Percentiles rank a stretch among this genome's conserved stretches.
Evolutionary conservation across 2,113 vertebrate genomes (phyloP).

Genomic region (Mus pahari): DNA sequence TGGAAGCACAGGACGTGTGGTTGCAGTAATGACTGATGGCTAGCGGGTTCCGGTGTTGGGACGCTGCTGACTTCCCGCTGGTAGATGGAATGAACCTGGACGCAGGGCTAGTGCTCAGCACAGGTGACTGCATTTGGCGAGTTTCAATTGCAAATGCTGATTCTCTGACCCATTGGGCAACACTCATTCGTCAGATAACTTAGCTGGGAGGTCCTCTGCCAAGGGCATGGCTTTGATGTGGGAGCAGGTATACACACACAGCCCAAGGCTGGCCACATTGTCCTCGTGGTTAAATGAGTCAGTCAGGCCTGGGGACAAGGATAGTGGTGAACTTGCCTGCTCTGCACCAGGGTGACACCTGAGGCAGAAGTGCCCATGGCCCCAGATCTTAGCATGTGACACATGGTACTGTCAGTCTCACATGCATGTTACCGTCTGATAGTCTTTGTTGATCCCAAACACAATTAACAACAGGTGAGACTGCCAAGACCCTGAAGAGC

Average conservation of each 20-base stretch:
- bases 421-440: background rate
- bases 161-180: background rate
- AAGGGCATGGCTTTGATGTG: background rate
- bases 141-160: background rate
- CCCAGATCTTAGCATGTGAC: background rate
- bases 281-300: background rate
- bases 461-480: background rate
- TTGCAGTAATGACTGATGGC: background rate
- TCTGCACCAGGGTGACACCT: background rate
- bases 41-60: background rate
- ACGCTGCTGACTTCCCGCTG: background rate
- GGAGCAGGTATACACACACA: background rate
- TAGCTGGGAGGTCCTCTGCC: background rate
- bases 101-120: background rate
- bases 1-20: background rate
- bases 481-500: background rate
- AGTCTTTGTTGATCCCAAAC: background rate
- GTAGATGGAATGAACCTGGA: background rate
- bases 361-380: background rate
- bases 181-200: background rate
- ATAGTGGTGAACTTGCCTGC: background rate
- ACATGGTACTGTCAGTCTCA: background rate
- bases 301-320: rapidly evolving
- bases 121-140: background rate
- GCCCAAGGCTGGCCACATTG: too few relatives aligned